Conservation (phyloP, 1,140 invertebrate genomes). For the Rhizoglyphus robini region DNA sequence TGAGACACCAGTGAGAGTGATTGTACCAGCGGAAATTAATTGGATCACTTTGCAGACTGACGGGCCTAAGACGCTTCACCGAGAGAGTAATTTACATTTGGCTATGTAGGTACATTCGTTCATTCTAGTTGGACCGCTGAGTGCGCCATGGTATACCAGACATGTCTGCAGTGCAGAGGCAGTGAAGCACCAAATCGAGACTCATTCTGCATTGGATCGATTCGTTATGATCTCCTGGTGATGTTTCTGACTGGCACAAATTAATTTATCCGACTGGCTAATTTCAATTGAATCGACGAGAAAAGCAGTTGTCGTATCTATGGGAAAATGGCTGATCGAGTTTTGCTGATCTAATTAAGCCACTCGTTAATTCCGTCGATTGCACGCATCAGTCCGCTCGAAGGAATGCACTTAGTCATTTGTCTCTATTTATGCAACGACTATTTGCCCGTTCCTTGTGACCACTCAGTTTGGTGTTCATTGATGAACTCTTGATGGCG, state of each 20-base stretch:
- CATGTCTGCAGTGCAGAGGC: too few relatives aligned
- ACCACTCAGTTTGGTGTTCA: too few relatives aligned
- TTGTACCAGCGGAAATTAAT: constrained; percentile 13
- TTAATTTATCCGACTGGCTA: neutral
- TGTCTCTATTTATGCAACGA: neutral
- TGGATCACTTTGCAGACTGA: neutral
- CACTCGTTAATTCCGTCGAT: too few relatives aligned
- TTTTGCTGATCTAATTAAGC: neutral
- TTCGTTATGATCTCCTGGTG: neutral
- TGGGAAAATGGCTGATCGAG: neutral
- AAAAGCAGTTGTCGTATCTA: neutral
- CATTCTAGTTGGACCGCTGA: neutral
- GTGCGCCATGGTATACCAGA: neutral
- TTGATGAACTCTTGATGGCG: too few relatives aligned
- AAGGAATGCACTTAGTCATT: too few relatives aligned
- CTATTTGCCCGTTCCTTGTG: neutral
- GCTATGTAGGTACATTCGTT: neutral
- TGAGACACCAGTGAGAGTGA: too few relatives aligned
- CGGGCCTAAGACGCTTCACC: neutral
- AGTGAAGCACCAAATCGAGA: neutral
- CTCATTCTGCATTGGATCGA: neutral
- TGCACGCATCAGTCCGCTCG: too few relatives aligned
- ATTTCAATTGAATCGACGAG: neutral
- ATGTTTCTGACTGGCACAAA: neutral
- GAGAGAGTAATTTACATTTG: neutral